A percentile compares a stretch with the other conserved stretches of the same genome.
phyloP scores from a whole-genome alignment of 1,140 invertebrate species.

The Aphis craccivora region DNA sequence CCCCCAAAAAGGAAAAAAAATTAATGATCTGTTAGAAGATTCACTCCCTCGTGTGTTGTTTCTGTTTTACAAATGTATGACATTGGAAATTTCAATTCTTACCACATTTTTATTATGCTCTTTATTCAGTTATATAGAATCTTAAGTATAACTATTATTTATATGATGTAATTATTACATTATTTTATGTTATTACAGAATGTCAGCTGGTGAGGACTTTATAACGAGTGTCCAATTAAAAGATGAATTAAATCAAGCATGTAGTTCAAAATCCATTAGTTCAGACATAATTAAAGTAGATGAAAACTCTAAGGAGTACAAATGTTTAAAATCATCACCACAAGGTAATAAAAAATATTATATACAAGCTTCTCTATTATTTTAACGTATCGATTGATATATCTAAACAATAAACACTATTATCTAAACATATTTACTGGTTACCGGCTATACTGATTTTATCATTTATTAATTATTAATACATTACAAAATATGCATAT shows the following conservation, averaged over 20 bases:
- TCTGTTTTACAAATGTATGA: neutral
- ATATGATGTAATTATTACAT: neutral
- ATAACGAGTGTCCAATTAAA: slow-evolving; percentile 80
- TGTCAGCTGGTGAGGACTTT: slow-evolving; percentile 84
- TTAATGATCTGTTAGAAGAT: neutral
- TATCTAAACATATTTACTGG: no score
- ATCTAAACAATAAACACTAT: no score
- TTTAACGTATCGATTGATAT: no score
- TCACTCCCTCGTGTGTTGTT: neutral
- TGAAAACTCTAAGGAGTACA: slow-evolving; percentile 33
- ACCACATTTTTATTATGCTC: neutral
- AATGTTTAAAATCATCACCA: slow-evolving; percentile 3
- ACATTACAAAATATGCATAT: no score
- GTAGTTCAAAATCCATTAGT: neutral
- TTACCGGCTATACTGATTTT: no score
- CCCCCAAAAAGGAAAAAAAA: no score
- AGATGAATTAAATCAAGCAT: slow-evolving; percentile 59
- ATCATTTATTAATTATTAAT: no score
- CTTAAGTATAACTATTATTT: neutral
- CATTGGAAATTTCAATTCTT: neutral
- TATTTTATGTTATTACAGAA: slow-evolving; percentile 64
- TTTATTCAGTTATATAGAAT: neutral
- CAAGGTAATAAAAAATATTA: slow-evolving; percentile 25
- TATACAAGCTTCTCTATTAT: no score
- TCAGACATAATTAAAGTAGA: slow-evolving; percentile 53